Conservation (phyloP, 2,888 invertebrate species). For the Brachyopa scutellaris region DNA sequence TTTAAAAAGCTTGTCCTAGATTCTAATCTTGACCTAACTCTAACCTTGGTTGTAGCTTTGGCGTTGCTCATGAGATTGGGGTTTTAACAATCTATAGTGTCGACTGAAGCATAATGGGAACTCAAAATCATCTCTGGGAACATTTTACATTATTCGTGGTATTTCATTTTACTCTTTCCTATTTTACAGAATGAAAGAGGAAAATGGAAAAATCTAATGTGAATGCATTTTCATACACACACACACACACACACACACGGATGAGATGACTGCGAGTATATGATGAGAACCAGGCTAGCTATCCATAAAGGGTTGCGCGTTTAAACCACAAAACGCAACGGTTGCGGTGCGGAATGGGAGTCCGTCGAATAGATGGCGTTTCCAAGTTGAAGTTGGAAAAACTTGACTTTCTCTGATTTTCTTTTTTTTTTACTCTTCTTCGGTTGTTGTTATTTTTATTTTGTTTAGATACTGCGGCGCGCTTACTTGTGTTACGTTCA, state of each 20-base stretch:
- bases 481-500: slow-evolving; percentile 5
- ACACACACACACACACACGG: neutral
- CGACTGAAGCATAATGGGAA: too few relatives aligned
- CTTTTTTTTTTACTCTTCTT: neutral
- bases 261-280: neutral
- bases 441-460: neutral
- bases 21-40: too few relatives aligned
- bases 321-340: neutral
- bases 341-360: neutral
- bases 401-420: slow-evolving; percentile 51
- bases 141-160: neutral
- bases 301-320: neutral
- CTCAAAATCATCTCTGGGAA: too few relatives aligned
- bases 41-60: too few relatives aligned
- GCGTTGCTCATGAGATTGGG: too few relatives aligned
- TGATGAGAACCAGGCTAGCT: slow-evolving; percentile 41
- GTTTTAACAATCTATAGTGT: too few relatives aligned
- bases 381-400: slow-evolving; percentile 49
- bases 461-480: slow-evolving; percentile 4
- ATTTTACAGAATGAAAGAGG: neutral
- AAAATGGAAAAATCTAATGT: slow-evolving; percentile 11
- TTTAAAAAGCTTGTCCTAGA: too few relatives aligned
- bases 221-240: slow-evolving; percentile 20
- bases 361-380: neutral
- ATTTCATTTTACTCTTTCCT: slow-evolving; percentile 1